phyloP scores from a whole-genome alignment of 2,797 vertebrate genomes.

The Lophius americanus region DNA sequence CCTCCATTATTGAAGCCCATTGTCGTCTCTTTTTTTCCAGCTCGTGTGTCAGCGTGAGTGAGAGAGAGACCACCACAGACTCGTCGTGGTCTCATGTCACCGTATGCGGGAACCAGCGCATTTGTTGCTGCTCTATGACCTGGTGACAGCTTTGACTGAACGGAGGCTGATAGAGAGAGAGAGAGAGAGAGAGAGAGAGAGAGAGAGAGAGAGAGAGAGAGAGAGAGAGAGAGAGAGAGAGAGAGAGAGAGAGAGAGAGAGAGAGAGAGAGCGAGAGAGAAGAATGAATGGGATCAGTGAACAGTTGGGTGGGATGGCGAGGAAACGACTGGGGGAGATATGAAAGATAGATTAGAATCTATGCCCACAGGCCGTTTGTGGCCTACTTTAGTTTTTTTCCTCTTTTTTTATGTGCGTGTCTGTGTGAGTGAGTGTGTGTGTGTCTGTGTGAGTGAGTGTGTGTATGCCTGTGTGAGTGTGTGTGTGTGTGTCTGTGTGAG shows the following conservation, averaged over 20 bases:
- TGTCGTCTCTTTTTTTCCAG: neutral
- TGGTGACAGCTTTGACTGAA: neutral
- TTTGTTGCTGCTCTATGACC: slow-evolving; percentile 13
- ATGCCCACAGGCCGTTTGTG: slow-evolving; percentile 75
- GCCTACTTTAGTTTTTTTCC: slow-evolving; percentile 73
- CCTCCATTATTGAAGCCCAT: slow-evolving; percentile 5
- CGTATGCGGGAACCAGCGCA: too few species aligned
- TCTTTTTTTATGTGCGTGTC: slow-evolving; percentile 3
- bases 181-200: neutral
- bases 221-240: slow-evolving; percentile 25
- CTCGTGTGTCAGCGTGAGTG: too few species aligned
- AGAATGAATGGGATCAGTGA: slow-evolving; percentile 32
- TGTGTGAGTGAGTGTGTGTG: slow-evolving; percentile 2
- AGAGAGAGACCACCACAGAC: too few species aligned
- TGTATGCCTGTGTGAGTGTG: slow-evolving; percentile 13
- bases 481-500: neutral
- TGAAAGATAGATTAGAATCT: slow-evolving; percentile 83
- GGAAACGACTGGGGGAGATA: slow-evolving; percentile 65
- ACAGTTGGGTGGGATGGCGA: slow-evolving; percentile 27
- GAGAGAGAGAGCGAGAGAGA: slow-evolving; percentile 25
- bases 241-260: slow-evolving; percentile 15
- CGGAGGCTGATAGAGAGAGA: neutral
- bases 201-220: slow-evolving; percentile 12
- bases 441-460: too few species aligned
- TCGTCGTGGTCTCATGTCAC: too few species aligned